phyloP scores from a whole-genome alignment of 23 tunicate genomes.

The Pegea sp. region DNA sequence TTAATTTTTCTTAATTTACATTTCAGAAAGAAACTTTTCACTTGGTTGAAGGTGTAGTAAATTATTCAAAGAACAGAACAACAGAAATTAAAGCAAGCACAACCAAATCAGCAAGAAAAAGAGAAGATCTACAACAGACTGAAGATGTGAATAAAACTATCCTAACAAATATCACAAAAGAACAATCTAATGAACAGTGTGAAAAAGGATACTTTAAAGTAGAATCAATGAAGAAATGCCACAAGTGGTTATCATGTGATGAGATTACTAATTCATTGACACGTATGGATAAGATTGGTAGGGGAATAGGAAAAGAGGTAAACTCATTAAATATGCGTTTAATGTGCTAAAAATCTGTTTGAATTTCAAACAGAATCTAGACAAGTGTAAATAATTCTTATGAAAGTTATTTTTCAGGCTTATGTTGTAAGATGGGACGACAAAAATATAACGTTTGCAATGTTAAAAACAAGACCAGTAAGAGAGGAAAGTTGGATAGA shows the following conservation, averaged over 20 bases:
- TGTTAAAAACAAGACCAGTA: slow-evolving; percentile 5
- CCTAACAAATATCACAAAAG: background rate
- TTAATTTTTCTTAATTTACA: too few species aligned
- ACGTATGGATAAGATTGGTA: slow-evolving; percentile 7
- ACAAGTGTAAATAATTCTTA: too few species aligned
- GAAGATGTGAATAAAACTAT: too few species aligned
- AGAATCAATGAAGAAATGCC: slow-evolving; percentile 22
- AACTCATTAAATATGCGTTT: background rate
- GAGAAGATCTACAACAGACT: too few species aligned
- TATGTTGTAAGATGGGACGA: slow-evolving; percentile 13
- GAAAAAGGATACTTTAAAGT: slow-evolving; percentile 20
- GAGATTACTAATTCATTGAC: slow-evolving; percentile 8
- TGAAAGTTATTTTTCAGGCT: too few species aligned
- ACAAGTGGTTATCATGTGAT: slow-evolving; percentile 28
- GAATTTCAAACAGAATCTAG: too few species aligned
- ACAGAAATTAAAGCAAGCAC: too few species aligned
- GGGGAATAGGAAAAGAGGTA: slow-evolving; percentile 39
- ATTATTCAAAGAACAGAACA: too few species aligned
- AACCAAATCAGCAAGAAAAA: too few species aligned
- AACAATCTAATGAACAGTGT: too few species aligned
- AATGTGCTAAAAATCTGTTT: background rate
- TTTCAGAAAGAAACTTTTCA: too few species aligned
- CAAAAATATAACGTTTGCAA: slow-evolving; percentile 4
- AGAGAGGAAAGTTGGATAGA: slow-evolving; percentile 1
- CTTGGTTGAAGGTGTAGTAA: too few species aligned